Base-by-base conservation (phyloP, 1,140 invertebrate species). In the Sminthurinus signatus region DNA sequence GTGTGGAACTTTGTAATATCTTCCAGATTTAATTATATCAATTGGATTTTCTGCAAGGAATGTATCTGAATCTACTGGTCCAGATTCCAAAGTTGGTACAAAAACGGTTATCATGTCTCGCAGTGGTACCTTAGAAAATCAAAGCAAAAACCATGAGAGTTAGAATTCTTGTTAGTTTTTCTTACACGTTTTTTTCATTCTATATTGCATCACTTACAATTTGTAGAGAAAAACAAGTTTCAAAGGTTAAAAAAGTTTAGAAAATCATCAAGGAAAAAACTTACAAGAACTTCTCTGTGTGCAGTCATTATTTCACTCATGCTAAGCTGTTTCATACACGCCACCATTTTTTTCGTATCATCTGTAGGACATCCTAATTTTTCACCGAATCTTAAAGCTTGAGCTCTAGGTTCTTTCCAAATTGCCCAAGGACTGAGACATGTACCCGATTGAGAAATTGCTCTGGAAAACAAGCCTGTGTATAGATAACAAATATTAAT, bases 351-450 rank as follows among this genome's bases (percentile, higher is more conserved):
- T 43, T 54, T 61, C 0, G 65, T 51, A 42, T 64, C 44, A 12
- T 64, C 59, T 5, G 42, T 62, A 2, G 62, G 62, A 64, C 71
- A 81, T n/a, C 81, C 79, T 50, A 80, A 78, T 48, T 68, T 67
- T 1, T 80, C 81, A 1, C 73, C 70, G 23, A 91, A 72, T 58
- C 81, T 81, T 46, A 79, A 75, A 0, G 87, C 83, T 65, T 86
- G 83, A 12, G 78, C 73, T 10, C 80, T 76, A 0, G 85, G 82
- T 61, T 85, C 77, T 2, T 80, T 78, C 0, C 85, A 82, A 48
- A 88, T 78, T 0, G 86, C 83, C 90, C 90, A 93, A 0, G 85
- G 81, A 73, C 85, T 86, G 5, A 89, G 75, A 1, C 86, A 83
- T 1, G 85, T 88, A 0, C 65, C 65, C 23, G 50, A 56, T 29